Conservation (phyloP, 1,140 invertebrate genomes). For the Drosophila bocqueti region DNA sequence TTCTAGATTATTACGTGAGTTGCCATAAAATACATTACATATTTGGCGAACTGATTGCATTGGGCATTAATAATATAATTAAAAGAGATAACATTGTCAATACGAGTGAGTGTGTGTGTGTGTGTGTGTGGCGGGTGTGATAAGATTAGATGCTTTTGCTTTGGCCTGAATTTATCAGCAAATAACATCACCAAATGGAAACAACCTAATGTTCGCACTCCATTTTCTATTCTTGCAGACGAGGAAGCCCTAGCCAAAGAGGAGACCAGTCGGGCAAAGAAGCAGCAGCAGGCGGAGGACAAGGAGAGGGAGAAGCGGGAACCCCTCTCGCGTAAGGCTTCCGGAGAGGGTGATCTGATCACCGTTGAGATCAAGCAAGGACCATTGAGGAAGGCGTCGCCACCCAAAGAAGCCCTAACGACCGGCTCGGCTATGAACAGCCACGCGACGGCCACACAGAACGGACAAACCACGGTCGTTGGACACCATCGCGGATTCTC, state of each 20-base stretch:
- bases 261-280: constrained; percentile 7
- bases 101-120: not conserved
- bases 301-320: constrained; percentile 17
- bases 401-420: constrained; percentile 18
- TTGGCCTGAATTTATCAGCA: constrained; percentile 27
- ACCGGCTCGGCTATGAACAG: constrained; percentile 77
- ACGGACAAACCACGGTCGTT: constrained; percentile 84
- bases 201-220: constrained; percentile 19
- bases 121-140: constrained; percentile 9
- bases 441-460: constrained; percentile 82
- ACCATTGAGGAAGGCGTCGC: constrained; percentile 39
- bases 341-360: constrained; percentile 54
- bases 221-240: constrained; percentile 57
- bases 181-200: constrained; percentile 34
- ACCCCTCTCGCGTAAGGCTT: constrained; percentile 25
- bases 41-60: constrained; percentile 20
- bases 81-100: constrained; percentile 17
- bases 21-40: constrained; percentile 33
- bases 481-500: constrained; percentile 85
- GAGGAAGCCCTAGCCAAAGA: constrained; percentile 56
- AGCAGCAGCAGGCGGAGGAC: constrained; percentile 10
- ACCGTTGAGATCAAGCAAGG: constrained; percentile 73
- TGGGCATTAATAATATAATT: constrained; percentile 38
- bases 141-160: constrained; percentile 40
- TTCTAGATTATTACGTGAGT: constrained; percentile 7